Evolutionary conservation across 2,888 invertebrate genomes (phyloP).

Genomic region (Eumacrocentrus americanus): DNA sequence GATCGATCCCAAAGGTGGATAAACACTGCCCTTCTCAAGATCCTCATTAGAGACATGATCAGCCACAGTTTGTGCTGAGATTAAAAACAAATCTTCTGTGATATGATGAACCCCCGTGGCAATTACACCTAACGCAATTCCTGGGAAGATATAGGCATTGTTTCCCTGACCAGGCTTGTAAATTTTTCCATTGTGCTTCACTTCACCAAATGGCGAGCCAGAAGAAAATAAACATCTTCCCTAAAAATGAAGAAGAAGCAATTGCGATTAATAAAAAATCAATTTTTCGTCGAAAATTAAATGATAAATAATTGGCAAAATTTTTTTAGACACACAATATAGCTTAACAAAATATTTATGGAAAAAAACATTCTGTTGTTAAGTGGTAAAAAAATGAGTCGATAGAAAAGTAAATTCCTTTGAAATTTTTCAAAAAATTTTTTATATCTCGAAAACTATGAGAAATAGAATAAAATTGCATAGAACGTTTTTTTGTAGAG

Average conservation of each 20-base stretch:
- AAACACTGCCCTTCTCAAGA: slow-evolving; percentile 85
- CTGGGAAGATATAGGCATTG: slow-evolving; percentile 97
- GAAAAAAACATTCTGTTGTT: not conserved
- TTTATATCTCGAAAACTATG: too few relatives aligned
- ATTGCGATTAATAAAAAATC: too few relatives aligned
- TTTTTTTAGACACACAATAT: too few relatives aligned
- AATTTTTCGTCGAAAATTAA: too few relatives aligned
- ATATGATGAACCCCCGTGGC: slow-evolving; percentile 92
- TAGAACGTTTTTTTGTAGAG: too few relatives aligned
- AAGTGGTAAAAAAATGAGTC: slow-evolving; percentile 9
- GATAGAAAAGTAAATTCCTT: too few relatives aligned
- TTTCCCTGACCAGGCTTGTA: slow-evolving; percentile 96
- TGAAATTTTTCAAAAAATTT: too few relatives aligned
- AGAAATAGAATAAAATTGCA: too few relatives aligned
- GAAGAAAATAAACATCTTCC: slow-evolving; percentile 93
- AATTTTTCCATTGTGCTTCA: slow-evolving; percentile 77
- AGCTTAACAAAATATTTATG: too few relatives aligned
- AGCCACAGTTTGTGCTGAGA: slow-evolving; percentile 90
- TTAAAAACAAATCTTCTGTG: slow-evolving; percentile 90
- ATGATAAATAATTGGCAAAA: not conserved
- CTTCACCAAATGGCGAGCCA: slow-evolving; percentile 94
- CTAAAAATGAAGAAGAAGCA: too few relatives aligned
- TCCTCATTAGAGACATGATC: slow-evolving; percentile 83
- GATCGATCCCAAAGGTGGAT: slow-evolving; percentile 86
- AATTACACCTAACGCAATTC: slow-evolving; percentile 92